A percentile compares a stretch with the other conserved stretches of the same genome.
phyloP scores from a whole-genome alignment of 2,113 vertebrate species.

The Cranoglanis bouderius region DNA sequence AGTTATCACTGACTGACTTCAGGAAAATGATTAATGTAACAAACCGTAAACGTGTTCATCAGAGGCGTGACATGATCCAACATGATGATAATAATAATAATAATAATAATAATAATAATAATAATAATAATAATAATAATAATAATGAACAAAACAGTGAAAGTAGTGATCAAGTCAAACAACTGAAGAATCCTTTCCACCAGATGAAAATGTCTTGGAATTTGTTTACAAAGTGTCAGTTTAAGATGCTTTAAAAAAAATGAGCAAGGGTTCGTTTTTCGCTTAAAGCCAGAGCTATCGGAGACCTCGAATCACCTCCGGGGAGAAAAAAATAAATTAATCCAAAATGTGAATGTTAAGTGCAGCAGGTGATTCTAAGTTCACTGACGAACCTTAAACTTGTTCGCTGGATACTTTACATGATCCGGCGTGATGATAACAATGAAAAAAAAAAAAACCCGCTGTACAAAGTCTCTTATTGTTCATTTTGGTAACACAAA shows the following conservation, averaged over 20 bases:
- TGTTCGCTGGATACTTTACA: slow-evolving; percentile 11
- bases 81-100: not conserved
- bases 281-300: not conserved
- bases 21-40: not conserved
- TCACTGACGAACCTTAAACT: not conserved
- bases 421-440: not conserved
- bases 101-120: too few relatives aligned
- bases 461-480: slow-evolving; percentile 15
- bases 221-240: not conserved
- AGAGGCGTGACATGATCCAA: not conserved
- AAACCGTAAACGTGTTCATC: not conserved
- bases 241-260: not conserved
- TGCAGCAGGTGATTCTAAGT: slow-evolving; percentile 7
- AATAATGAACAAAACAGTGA: not conserved
- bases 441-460: not conserved
- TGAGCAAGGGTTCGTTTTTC: not conserved
- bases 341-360: not conserved
- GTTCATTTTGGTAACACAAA: slow-evolving; percentile 18
- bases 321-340: not conserved
- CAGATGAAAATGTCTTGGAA: not conserved
- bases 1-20: not conserved
- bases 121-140: not conserved
- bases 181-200: not conserved
- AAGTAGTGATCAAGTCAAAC: not conserved
- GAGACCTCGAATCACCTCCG: too few relatives aligned